Conservation (phyloP, 92 coral and sea anemone species). For the Muricea muricata region DNA sequence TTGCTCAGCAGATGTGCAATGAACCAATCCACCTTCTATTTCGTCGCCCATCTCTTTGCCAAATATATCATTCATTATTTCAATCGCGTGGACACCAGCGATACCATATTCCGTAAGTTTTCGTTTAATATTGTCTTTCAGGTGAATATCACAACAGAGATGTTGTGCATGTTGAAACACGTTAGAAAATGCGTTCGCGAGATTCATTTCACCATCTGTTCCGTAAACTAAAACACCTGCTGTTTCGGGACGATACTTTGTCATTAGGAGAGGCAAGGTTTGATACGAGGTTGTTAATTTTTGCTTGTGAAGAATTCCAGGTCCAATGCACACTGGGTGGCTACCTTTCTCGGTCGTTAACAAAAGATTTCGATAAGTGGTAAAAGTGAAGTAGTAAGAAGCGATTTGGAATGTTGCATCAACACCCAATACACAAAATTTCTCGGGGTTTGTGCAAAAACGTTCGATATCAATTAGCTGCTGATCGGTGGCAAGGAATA, state of each 20-base stretch:
- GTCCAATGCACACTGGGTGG: slow-evolving; percentile 60
- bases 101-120: slow-evolving; percentile 45
- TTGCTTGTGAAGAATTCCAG: slow-evolving; percentile 66
- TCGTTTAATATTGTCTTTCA: slow-evolving; percentile 30
- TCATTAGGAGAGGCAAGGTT: not conserved
- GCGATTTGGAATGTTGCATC: too few relatives aligned
- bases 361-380: slow-evolving; percentile 53
- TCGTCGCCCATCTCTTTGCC: slow-evolving; percentile 39
- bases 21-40: slow-evolving; percentile 32
- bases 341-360: slow-evolving; percentile 43
- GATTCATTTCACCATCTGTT: too few relatives aligned
- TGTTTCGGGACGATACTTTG: too few relatives aligned
- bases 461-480: too few relatives aligned
- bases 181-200: not conserved
- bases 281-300: slow-evolving; percentile 32
- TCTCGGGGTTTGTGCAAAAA: slow-evolving; percentile 15
- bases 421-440: not conserved
- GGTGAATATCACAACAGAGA: too few relatives aligned
- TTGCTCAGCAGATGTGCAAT: slow-evolving; percentile 37
- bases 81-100: slow-evolving; percentile 16
- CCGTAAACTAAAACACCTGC: slow-evolving; percentile 24
- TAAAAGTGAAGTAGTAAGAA: slow-evolving; percentile 27
- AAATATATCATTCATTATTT: slow-evolving; percentile 44
- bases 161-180: not conserved
- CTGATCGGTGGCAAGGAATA: too few relatives aligned